Percentiles rank a stretch among this genome's conserved stretches.
Conservation (phyloP, 1,140 invertebrate genomes). For the Leucophenga varia region DNA sequence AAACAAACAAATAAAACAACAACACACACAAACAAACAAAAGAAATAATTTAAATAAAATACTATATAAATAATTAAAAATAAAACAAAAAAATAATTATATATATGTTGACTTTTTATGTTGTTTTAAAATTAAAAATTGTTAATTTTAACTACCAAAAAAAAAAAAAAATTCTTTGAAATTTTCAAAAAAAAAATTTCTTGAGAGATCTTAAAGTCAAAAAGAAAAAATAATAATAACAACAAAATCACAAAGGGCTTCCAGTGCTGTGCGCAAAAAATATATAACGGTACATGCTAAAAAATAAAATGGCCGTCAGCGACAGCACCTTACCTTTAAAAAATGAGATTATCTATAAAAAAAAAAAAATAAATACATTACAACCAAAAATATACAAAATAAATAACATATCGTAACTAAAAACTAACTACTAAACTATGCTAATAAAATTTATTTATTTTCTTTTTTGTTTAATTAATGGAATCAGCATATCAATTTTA, state of each 20-base stretch:
- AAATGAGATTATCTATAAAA: too few species aligned
- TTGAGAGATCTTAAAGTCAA: too few species aligned
- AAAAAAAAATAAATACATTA: slow-evolving; percentile 4
- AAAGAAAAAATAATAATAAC: slow-evolving; percentile 12
- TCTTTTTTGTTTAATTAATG: slow-evolving; percentile 36
- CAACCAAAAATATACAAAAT: slow-evolving; percentile 52
- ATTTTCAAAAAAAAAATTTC: slow-evolving; percentile 15
- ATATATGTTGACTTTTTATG: slow-evolving; percentile 2
- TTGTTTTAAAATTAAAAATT: slow-evolving; percentile 3
- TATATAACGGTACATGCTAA: too few species aligned
- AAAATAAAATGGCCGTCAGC: neutral
- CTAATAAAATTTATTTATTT: too few species aligned
- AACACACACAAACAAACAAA: slow-evolving; percentile 5
- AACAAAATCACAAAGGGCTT: slow-evolving; percentile 55
- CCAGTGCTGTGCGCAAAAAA: slow-evolving; percentile 28
- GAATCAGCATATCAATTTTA: slow-evolving; percentile 56
- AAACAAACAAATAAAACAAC: too few species aligned
- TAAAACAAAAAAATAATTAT: slow-evolving; percentile 22
- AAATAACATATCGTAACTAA: slow-evolving; percentile 50
- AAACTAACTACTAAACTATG: too few species aligned
- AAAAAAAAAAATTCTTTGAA: slow-evolving; percentile 16
- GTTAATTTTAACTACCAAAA: slow-evolving; percentile 6
- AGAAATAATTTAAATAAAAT: too few species aligned
- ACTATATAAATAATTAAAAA: slow-evolving; percentile 20
- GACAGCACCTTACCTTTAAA: neutral